Evolutionary conservation across 2,797 vertebrate species (phyloP).

Genomic region (Sebastes hopkinsi): DNA sequence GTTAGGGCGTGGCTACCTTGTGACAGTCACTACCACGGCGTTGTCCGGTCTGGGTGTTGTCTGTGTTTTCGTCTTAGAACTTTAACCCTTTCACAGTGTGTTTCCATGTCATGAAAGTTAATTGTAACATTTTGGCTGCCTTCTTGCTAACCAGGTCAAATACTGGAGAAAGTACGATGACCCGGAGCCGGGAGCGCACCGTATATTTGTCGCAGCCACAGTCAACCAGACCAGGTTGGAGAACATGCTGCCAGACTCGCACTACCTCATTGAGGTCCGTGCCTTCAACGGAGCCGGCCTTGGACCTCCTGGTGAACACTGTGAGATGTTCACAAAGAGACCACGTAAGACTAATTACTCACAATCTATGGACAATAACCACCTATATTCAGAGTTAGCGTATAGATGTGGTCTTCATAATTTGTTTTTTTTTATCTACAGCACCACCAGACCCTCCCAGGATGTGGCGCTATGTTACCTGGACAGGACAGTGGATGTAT

Average conservation of each 20-base stretch:
- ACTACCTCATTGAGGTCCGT: slow-evolving; percentile 93
- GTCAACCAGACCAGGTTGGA: slow-evolving; percentile 91
- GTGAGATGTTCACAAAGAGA: slow-evolving; percentile 92
- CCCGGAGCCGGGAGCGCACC: slow-evolving; percentile 91
- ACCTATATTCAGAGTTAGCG: not conserved
- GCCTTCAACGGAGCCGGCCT: slow-evolving; percentile 95
- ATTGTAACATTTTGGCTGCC: not conserved
- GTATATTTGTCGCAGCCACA: slow-evolving; percentile 87
- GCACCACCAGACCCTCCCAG: slow-evolving; percentile 92
- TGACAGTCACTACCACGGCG: too few relatives aligned
- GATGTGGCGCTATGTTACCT: slow-evolving; percentile 88
- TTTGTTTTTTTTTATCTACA: slow-evolving; percentile 63
- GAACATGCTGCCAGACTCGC: slow-evolving; percentile 92
- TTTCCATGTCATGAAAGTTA: too few relatives aligned
- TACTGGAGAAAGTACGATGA: slow-evolving; percentile 94
- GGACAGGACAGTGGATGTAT: slow-evolving; percentile 85
- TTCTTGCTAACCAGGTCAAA: slow-evolving; percentile 83
- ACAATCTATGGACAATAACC: too few relatives aligned
- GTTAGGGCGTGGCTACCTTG: too few relatives aligned
- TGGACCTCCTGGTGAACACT: slow-evolving; percentile 89
- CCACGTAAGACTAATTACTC: slow-evolving; percentile 85
- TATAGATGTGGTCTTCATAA: not conserved
- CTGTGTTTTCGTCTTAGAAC: too few relatives aligned
- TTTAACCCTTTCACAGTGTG: too few relatives aligned
- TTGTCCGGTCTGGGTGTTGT: too few relatives aligned